Evolutionary conservation across 2,797 vertebrate species (phyloP), one percentile per base, ranked within the genome.

Genomic region (Sebastes goodei): DNA sequence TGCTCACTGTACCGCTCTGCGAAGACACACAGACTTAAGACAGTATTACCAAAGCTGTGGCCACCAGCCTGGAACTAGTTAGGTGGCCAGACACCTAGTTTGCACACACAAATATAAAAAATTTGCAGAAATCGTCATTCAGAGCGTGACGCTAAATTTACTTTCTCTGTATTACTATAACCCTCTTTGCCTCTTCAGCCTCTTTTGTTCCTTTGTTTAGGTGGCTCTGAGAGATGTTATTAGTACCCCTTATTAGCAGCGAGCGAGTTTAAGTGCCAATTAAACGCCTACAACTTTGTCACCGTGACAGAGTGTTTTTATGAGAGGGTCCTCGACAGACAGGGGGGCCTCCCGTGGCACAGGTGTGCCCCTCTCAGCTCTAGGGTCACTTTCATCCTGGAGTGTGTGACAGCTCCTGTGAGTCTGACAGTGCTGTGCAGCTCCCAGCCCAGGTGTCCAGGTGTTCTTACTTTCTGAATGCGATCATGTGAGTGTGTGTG

Each of bases 331-430:
- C 84, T 91, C 77, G 61, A 86, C 62, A 86, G 88, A 88, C 85
- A 83, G 73, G 80, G 42, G 81, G 90, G 82, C 77, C 84, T 87
- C 85, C 80, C 70, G 72, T 92, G 89, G 87, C 93, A 94, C 94
- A 95, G 94, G 93, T 95, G 94, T 93, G 92, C 89, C 89, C 92
- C 79, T 90, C 86, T 85, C 86, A 91, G 85, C 77, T 86, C 78
- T 60, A 30, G 84, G 93, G 93, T 95, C 93, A 93, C 87, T 90
- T 89, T 93, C 87, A 89, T 87, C 80, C 74, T 81, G 73, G 83
- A 84, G 71, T 80, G 83, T 87, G 80, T 96, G 94, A 96, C 95
- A 94, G 91, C 87, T 91, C 85, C 79, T 86, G 76, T 85, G 82
- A 83, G 86, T 83, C 65, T 90, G 87, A 83, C 89, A 88, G 92